Conservation (phyloP, 2,888 invertebrate genomes). For the Pimpla rufipes region DNA sequence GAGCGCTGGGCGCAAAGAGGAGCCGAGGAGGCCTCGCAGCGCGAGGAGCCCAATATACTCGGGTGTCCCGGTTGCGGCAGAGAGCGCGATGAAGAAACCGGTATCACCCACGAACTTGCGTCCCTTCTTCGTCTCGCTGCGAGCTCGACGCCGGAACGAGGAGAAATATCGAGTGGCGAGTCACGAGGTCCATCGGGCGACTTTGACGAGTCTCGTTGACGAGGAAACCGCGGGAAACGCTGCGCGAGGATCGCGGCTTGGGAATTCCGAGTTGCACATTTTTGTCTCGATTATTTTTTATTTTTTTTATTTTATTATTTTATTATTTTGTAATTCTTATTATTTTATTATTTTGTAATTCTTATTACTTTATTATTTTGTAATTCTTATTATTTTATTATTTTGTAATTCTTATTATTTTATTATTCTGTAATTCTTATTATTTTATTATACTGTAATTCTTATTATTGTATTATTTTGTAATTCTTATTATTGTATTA, state of each 20-base stretch:
- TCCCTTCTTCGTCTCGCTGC: conserved; percentile 44
- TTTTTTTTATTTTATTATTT: no score
- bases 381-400: no score
- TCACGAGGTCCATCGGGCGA: conserved; percentile 21
- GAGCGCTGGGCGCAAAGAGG: neutral
- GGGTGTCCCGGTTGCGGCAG: conserved; percentile 63
- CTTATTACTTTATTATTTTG: no score
- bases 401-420: no score
- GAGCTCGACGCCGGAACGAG: conserved; percentile 32
- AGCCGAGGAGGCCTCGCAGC: conserved; percentile 10
- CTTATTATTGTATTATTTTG: no score
- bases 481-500: no score
- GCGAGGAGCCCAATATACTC: conserved; percentile 62
- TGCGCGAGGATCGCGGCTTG: neutral
- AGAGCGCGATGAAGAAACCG: conserved; percentile 63
- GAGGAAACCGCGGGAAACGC: neutral
- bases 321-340: no score
- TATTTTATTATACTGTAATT: no score
- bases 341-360: no score
- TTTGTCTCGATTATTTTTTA: neutral
- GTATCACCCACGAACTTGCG: conserved; percentile 66
- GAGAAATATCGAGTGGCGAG: conserved; percentile 34
- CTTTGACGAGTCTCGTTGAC: neutral
- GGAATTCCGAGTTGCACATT: conserved; percentile 7
- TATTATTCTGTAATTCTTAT: no score